phyloP scores from a whole-genome alignment of 30 jellyfish, hydroid and myxozoan genomes.

The Aurelia coerulea region DNA sequence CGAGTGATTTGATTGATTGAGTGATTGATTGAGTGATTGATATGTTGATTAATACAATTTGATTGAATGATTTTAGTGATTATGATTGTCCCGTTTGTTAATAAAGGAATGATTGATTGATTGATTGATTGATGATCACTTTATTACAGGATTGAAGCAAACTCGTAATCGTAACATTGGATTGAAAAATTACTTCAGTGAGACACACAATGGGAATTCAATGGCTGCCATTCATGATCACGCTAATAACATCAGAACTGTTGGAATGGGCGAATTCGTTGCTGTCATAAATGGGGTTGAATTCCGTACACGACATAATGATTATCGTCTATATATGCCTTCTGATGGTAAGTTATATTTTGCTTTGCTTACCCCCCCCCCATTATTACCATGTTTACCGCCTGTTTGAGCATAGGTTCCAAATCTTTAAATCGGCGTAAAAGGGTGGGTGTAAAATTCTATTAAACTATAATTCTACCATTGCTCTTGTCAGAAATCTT shows the following conservation, averaged over 20 bases:
- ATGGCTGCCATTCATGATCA: slow-evolving; percentile 96
- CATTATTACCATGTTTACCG: background rate
- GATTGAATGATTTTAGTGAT: no score
- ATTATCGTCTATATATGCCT: slow-evolving; percentile 92
- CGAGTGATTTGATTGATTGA: no score
- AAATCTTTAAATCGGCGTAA: no score
- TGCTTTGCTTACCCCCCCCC: background rate
- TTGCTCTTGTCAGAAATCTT: no score
- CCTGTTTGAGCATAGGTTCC: no score
- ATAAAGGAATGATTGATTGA: no score
- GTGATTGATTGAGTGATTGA: no score
- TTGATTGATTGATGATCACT: background rate
- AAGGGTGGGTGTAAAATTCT: no score
- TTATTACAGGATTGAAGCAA: slow-evolving; percentile 71
- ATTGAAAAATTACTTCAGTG: slow-evolving; percentile 63
- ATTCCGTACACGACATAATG: slow-evolving; percentile 95
- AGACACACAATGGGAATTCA: slow-evolving; percentile 78
- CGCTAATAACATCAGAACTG: slow-evolving; percentile 89
- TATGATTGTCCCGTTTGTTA: no score
- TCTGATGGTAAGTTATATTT: slow-evolving; percentile 14
- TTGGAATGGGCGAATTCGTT: slow-evolving; percentile 95
- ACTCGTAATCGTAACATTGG: slow-evolving; percentile 75
- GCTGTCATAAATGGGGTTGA: slow-evolving; percentile 97
- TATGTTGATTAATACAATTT: no score
- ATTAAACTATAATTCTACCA: no score